Evolutionary conservation across 2,888 invertebrate species (phyloP).

Genomic region (Eupithecia pulchellata): DNA sequence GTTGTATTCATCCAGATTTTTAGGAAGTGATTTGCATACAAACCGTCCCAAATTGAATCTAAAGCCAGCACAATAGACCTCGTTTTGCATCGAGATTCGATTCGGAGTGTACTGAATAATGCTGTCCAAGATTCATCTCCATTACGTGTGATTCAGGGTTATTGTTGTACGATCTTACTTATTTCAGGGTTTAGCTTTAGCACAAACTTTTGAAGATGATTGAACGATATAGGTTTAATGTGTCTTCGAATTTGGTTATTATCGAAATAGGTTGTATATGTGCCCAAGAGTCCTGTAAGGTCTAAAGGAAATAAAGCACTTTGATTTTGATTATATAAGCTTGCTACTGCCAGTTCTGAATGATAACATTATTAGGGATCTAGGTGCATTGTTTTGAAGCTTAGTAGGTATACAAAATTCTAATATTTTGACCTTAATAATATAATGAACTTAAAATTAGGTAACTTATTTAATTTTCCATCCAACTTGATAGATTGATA

Average conservation of each 20-base stretch:
- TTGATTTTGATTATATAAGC: no score
- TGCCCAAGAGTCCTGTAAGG: no score
- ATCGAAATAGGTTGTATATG: no score
- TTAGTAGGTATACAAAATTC: background rate
- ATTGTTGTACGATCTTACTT: constrained; percentile 45
- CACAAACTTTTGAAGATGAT: constrained; percentile 16
- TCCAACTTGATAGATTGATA: no score
- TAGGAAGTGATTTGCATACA: constrained; percentile 42
- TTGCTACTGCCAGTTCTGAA: background rate
- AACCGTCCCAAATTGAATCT: constrained; percentile 14
- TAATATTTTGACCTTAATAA: background rate
- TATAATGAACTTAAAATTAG: background rate
- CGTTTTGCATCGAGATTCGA: constrained; percentile 13
- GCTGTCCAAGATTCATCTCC: constrained; percentile 52
- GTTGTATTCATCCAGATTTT: constrained; percentile 14
- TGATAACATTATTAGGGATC: background rate
- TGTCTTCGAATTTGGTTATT: no score
- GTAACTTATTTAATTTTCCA: background rate
- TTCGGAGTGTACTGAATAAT: constrained; percentile 41
- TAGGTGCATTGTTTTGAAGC: background rate
- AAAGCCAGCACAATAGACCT: constrained; percentile 4
- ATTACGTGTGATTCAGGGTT: constrained; percentile 58
- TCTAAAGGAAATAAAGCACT: no score
- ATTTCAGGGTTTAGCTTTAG: constrained; percentile 37
- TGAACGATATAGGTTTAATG: no score